Conservation (phyloP, 2,797 vertebrate species). For the Malacoctenus gilli region DNA sequence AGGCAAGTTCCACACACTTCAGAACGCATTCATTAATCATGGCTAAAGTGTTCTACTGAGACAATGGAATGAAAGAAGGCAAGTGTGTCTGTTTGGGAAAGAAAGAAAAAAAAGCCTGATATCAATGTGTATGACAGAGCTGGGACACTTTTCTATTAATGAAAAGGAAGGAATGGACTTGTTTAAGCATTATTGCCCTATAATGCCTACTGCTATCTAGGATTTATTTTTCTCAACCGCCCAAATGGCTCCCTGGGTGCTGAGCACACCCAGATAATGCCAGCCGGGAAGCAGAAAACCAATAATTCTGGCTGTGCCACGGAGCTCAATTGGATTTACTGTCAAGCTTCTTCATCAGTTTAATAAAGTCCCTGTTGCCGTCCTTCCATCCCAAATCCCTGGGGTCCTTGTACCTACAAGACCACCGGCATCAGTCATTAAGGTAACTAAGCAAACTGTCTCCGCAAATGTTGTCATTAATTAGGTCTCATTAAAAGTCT, state of each 20-base stretch:
- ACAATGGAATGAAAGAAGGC: conserved; percentile 9
- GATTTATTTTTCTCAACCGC: conserved; percentile 72
- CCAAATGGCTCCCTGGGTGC: conserved; percentile 72
- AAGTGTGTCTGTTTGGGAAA: conserved; percentile 19
- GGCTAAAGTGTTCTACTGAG: conserved; percentile 35
- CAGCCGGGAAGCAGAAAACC: conserved; percentile 68
- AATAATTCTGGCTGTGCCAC: conserved; percentile 68
- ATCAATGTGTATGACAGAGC: conserved; percentile 62
- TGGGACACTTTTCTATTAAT: conserved; percentile 73
- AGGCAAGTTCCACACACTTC: conserved; percentile 36
- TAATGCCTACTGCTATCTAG: conserved; percentile 71
- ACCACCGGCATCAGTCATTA: conserved; percentile 38
- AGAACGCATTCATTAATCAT: conserved; percentile 45
- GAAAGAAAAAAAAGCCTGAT: conserved; percentile 17
- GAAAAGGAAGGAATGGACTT: conserved; percentile 59
- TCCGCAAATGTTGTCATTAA: conserved; percentile 17
- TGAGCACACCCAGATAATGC: conserved; percentile 67
- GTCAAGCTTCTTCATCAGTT: conserved; percentile 73
- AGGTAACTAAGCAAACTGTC: conserved; percentile 31
- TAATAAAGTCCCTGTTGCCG: conserved; percentile 72
- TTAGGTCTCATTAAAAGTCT: conserved; percentile 39
- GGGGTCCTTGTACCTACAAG: conserved; percentile 46
- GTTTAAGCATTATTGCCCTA: conserved; percentile 78
- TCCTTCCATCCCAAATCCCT: conserved; percentile 20
- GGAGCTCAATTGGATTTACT: conserved; percentile 76